phyloP scores from a whole-genome alignment of 2,888 invertebrate species.

The Dasysyrphus albostriatus region DNA sequence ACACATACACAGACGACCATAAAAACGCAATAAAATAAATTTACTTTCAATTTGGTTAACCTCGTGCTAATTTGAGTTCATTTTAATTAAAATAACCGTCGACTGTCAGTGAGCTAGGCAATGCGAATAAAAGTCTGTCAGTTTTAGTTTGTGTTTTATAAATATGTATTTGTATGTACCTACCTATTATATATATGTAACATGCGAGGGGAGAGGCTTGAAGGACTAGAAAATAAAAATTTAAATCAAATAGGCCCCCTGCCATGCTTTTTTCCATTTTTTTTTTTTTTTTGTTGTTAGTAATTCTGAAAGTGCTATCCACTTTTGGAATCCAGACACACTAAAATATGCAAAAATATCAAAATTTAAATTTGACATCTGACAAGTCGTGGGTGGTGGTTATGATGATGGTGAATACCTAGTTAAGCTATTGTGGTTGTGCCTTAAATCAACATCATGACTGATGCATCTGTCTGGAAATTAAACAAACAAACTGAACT shows the following conservation, averaged over 20 bases:
- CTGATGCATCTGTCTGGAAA: slow-evolving; percentile 53
- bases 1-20: slow-evolving; percentile 21
- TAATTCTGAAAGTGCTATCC: background rate
- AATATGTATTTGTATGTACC: background rate
- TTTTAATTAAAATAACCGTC: slow-evolving; percentile 81
- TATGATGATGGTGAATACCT: background rate
- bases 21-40: slow-evolving; percentile 72
- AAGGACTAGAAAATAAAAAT: slow-evolving; percentile 43
- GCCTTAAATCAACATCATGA: slow-evolving; percentile 13
- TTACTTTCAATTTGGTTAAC: slow-evolving; percentile 82
- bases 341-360: slow-evolving; percentile 41
- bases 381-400: slow-evolving; percentile 2
- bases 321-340: slow-evolving; percentile 44
- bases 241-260: slow-evolving; percentile 28
- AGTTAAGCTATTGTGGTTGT: slow-evolving; percentile 2
- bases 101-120: slow-evolving; percentile 63
- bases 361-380: slow-evolving; percentile 40
- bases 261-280: too few relatives aligned
- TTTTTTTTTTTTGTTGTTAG: background rate
- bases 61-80: slow-evolving; percentile 83
- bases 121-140: slow-evolving; percentile 46
- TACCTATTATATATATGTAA: background rate
- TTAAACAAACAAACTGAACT: slow-evolving; percentile 31
- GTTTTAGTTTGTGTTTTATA: slow-evolving; percentile 17
- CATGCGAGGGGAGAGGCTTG: background rate